Conservation (phyloP, 2,113 vertebrate genomes). For the Nasalis larvatus region DNA sequence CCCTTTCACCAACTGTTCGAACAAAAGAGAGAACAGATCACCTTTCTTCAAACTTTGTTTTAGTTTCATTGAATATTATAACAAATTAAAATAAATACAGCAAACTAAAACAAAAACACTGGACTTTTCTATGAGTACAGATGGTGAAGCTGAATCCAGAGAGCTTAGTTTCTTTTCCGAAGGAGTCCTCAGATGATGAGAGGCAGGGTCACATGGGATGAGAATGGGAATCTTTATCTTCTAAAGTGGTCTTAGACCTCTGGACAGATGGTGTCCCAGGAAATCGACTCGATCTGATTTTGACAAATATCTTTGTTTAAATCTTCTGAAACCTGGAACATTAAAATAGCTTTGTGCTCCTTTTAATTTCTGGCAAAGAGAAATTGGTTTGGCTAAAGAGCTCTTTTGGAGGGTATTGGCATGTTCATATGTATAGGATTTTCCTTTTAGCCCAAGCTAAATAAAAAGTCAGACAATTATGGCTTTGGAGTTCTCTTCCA, state of each 20-base stretch:
- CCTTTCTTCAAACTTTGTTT: background rate
- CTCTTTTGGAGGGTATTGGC: constrained; percentile 55
- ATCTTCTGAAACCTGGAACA: constrained; percentile 9
- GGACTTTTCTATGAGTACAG: background rate
- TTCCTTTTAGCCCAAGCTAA: constrained; percentile 65
- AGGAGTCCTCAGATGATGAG: background rate
- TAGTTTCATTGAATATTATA: background rate
- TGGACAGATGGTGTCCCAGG: background rate
- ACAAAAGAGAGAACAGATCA: background rate
- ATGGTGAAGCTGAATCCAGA: background rate
- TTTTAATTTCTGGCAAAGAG: constrained; percentile 65
- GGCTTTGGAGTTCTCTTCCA: constrained; percentile 62
- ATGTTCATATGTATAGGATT: constrained; percentile 52
- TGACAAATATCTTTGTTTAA: constrained; percentile 42
- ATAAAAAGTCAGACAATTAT: constrained; percentile 60
- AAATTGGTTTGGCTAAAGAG: constrained; percentile 55
- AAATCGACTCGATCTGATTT: background rate
- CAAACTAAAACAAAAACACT: background rate
- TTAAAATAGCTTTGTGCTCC: constrained; percentile 18
- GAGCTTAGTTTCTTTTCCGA: background rate
- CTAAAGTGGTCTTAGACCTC: background rate
- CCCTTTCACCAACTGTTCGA: background rate
- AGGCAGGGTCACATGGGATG: background rate
- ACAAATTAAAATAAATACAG: constrained; percentile 27
- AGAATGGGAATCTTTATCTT: background rate